Conservation (phyloP, 1,140 invertebrate genomes). For the Sipha flava region DNA sequence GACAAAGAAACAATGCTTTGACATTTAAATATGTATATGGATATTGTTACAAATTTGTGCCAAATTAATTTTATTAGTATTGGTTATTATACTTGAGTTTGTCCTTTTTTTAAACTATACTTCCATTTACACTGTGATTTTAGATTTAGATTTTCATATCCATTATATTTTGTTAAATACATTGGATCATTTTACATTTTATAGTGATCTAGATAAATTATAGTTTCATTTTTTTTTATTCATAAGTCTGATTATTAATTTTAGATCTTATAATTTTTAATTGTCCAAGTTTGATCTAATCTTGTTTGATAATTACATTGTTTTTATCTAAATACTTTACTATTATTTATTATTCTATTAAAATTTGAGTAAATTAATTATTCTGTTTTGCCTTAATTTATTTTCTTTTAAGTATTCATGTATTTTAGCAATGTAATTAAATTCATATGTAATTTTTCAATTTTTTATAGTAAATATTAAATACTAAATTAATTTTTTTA, state of each 20-base stretch:
- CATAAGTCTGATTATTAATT: neutral
- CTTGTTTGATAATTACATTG: no score
- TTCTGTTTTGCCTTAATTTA: no score
- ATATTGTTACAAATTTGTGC: neutral
- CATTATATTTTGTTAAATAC: neutral
- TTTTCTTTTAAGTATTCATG: no score
- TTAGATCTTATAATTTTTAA: neutral
- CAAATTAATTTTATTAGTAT: neutral
- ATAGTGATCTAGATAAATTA: neutral
- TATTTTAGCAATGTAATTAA: no score
- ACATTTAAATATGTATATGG: neutral
- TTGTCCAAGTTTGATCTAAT: no score
- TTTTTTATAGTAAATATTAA: no score
- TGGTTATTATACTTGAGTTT: neutral
- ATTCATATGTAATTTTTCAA: no score
- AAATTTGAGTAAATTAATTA: no score
- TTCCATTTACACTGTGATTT: constrained; percentile 17
- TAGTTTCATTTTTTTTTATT: neutral
- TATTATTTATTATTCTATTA: no score
- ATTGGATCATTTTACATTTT: neutral
- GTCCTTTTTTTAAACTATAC: neutral
- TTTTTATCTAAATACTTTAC: no score
- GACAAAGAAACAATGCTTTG: constrained; percentile 40
- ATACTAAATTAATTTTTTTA: no score
- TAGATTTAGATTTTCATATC: neutral